A percentile compares a stretch with the other conserved stretches of the same genome.
Conservation (phyloP, 2,888 invertebrate species). For the Nomada ruficornis region DNA sequence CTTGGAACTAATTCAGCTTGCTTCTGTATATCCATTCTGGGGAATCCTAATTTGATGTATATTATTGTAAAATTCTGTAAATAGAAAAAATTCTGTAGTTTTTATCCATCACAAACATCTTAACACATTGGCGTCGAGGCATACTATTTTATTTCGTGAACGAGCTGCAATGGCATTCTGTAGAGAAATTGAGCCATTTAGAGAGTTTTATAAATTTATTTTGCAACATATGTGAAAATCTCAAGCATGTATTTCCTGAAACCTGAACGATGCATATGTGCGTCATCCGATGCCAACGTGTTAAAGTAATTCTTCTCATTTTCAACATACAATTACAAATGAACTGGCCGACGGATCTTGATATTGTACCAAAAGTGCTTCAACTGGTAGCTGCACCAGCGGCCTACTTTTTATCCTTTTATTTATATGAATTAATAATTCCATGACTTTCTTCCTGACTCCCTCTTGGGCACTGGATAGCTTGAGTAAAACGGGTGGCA, state of each 20-base stretch:
- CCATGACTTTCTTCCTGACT: conserved; percentile 95
- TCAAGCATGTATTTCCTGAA: not conserved
- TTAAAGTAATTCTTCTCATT: not conserved
- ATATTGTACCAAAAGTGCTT: conserved; percentile 92
- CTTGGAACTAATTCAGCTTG: conserved; percentile 91
- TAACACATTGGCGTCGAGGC: not conserved
- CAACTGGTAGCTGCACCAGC: conserved; percentile 93
- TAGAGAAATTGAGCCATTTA: too few species aligned
- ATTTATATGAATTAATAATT: conserved; percentile 95
- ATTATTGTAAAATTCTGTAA: conserved; percentile 96
- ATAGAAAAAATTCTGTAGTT: conserved; percentile 61
- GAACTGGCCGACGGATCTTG: conserved; percentile 90
- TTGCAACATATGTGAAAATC: too few species aligned
- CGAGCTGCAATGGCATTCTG: too few species aligned
- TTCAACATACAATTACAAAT: conserved; percentile 90
- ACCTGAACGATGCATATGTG: not conserved
- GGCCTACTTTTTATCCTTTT: conserved; percentile 94
- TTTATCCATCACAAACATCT: not conserved
- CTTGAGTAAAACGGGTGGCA: conserved; percentile 95
- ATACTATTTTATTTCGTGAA: too few species aligned
- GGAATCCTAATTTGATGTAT: conserved; percentile 96
- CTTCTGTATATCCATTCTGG: conserved; percentile 90
- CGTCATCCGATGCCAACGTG: not conserved
- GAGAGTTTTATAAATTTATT: too few species aligned
- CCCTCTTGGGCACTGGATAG: conserved; percentile 94